phyloP scores from a whole-genome alignment of 2,113 vertebrate species.

The Jacana jacana region DNA sequence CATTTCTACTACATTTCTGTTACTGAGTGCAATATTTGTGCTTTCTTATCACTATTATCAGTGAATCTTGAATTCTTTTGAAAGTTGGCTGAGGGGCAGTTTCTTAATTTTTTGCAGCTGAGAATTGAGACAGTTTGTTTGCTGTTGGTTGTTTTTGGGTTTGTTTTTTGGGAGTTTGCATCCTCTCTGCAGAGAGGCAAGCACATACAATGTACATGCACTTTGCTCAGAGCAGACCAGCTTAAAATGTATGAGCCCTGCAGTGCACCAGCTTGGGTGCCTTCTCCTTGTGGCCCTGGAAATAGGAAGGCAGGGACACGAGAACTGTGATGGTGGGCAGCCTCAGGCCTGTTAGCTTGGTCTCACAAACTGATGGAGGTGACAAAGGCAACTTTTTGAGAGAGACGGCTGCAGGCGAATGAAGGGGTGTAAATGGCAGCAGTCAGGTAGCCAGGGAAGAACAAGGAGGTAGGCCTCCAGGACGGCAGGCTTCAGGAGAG shows the following conservation, averaged over 20 bases:
- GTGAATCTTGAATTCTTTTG: neutral
- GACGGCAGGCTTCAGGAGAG: neutral
- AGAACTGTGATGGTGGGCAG: neutral
- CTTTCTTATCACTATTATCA: neutral
- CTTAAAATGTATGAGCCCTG: fast-evolving
- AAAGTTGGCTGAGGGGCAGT: neutral
- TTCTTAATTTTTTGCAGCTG: neutral
- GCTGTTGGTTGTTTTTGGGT: neutral
- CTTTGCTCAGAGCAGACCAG: neutral
- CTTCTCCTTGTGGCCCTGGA: neutral
- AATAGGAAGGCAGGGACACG: neutral
- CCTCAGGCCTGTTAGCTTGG: neutral
- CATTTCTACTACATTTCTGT: neutral
- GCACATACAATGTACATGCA: fast-evolving
- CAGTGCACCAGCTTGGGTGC: fast-evolving
- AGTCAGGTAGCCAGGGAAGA: neutral
- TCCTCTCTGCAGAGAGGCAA: neutral
- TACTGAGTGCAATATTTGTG: neutral
- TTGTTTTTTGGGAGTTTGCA: neutral
- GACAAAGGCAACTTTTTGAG: fast-evolving
- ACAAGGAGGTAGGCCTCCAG: neutral
- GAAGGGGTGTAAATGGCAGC: neutral
- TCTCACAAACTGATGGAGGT: neutral
- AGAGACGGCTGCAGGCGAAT: neutral
- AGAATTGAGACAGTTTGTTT: neutral